Base-by-base conservation (phyloP, 2,113 vertebrate genomes). In the Strigops habroptila region DNA sequence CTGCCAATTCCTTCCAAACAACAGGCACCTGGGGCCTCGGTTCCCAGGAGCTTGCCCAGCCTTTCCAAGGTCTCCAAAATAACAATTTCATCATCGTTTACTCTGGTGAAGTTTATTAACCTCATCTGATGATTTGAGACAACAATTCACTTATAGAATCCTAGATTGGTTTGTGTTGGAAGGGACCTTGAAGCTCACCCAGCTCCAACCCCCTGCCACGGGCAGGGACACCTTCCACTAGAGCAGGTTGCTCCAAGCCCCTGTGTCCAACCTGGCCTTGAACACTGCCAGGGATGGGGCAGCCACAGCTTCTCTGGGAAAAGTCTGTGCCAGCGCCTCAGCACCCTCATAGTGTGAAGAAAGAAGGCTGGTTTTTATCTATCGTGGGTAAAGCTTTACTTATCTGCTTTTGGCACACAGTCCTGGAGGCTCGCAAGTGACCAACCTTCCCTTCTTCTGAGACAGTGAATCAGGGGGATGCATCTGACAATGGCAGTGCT, bases 21-120 rank as follows among this genome's bases (percentile, higher is more conserved):
- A 24, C 6, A 18, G 23, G n/a, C 43, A 24, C 21, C 2, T 0
- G 0, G 7, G 6, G 9, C 30, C 19, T 53, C 3, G 0, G 21
- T 15, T 12, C n/a, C 27, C 44, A 41, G 59, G 33, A 48, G 49
- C 74, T 12, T 1, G 0, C 14, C 16, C 43, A 63, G 21, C 43
- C 22, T 39, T 39, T 27, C 65, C 14, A 16, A 12, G 4, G 5
- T 75, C 49, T 75, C 79, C 59, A 43, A 74, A 84, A 25, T 8
- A 28, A 30, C 21, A 10, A 5, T 11, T 53, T 8, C n/a, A 33
- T 7, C 30, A 16, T 16, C 1, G 1, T 12, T 43, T 39, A 41
- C 18, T 33, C 49, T 5, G 10, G 14, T 19, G 51, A 30, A n/a
- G 44, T 41, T 68, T 8, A 6, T 2, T 25, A 22, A 27, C 23